phyloP scores from a whole-genome alignment of 2,113 vertebrate genomes.

The Suricata suricatta region DNA sequence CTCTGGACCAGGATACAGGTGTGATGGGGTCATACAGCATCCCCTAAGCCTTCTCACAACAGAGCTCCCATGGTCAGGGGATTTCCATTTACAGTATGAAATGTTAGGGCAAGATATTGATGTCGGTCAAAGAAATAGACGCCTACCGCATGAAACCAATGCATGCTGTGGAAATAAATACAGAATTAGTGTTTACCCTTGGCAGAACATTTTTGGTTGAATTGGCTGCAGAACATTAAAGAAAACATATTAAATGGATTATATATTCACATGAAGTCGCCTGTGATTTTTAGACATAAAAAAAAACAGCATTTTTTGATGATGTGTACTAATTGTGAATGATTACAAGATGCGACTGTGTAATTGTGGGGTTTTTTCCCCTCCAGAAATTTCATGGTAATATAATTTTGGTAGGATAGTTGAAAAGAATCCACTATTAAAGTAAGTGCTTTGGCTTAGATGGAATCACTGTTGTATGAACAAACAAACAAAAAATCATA shows the following conservation, averaged over 20 bases:
- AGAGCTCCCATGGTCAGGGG: neutral
- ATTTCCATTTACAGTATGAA: neutral
- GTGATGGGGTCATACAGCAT: neutral
- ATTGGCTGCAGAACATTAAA: neutral
- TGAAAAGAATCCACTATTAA: constrained; percentile 26
- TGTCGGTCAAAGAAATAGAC: neutral
- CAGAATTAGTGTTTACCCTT: constrained; percentile 63
- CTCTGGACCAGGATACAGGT: neutral
- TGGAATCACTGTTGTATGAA: neutral
- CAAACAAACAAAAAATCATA: constrained; percentile 30
- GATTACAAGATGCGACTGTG: neutral
- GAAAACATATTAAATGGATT: constrained; percentile 18
- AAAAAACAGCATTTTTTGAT: neutral
- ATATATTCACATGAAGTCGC: neutral
- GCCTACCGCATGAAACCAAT: neutral
- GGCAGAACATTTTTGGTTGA: constrained; percentile 48
- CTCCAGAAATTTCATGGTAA: constrained; percentile 17
- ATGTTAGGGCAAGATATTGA: neutral
- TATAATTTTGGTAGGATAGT: constrained; percentile 33
- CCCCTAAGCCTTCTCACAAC: neutral
- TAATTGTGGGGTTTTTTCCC: neutral
- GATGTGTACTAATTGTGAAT: constrained; percentile 15
- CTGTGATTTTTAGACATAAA: constrained; percentile 18
- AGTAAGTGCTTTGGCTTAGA: neutral
- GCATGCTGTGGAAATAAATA: constrained; percentile 76